Evolutionary conservation across 2,797 vertebrate species (phyloP).

Genomic region (Channallabes apus): DNA sequence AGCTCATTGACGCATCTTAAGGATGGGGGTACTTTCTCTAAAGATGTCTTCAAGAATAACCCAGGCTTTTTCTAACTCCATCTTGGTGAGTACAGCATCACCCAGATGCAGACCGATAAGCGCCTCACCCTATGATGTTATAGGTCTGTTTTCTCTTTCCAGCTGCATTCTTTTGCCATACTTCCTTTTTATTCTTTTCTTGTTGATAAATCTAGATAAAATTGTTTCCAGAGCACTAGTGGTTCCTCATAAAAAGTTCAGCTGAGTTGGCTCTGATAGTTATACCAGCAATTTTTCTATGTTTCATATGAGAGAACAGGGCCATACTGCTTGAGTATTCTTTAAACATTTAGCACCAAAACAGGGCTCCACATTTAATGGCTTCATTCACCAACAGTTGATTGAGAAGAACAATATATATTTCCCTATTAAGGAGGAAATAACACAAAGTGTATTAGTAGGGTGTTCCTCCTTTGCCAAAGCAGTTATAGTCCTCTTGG

Average conservation of each 20-base stretch:
- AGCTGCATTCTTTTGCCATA: slow-evolving; percentile 8
- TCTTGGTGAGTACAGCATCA: background rate
- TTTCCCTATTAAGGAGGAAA: background rate
- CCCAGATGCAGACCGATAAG: slow-evolving; percentile 5
- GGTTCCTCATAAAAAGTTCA: slow-evolving; percentile 5
- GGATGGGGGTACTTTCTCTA: background rate
- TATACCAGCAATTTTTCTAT: background rate
- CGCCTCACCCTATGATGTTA: background rate
- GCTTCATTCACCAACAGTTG: background rate
- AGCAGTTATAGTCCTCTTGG: background rate
- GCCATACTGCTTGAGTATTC: background rate
- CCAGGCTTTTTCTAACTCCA: background rate
- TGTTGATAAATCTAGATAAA: slow-evolving; percentile 8
- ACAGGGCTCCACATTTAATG: background rate
- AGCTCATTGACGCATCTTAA: background rate
- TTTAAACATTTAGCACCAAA: background rate
- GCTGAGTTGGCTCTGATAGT: background rate
- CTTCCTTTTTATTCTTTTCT: slow-evolving; percentile 14
- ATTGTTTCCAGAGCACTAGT: slow-evolving; percentile 24
- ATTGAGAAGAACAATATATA: background rate
- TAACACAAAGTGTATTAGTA: background rate
- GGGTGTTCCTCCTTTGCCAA: background rate
- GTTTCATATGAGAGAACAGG: background rate
- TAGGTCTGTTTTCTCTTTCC: slow-evolving; percentile 12
- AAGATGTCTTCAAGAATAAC: background rate